A percentile compares a stretch with the other conserved stretches of the same genome.
Evolutionary conservation across 2,797 vertebrate genomes (phyloP).

Genomic region (Muscicapa comitata): DNA sequence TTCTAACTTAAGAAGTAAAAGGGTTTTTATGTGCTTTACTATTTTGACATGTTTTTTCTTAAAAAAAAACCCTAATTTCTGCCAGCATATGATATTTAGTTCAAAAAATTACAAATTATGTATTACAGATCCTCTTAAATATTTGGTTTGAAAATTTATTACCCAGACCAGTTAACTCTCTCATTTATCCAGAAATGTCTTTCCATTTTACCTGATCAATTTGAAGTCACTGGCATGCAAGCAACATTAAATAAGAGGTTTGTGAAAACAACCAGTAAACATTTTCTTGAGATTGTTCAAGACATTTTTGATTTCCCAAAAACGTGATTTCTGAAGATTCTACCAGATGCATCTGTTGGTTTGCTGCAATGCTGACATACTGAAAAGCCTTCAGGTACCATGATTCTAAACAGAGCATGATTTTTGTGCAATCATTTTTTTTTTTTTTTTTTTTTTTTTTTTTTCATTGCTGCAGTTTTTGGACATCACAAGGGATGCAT

Average conservation of each 20-base stretch:
- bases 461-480: neutral
- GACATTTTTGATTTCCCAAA: neutral
- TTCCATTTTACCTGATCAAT: neutral
- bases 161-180: neutral
- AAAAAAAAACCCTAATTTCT: rapidly evolving
- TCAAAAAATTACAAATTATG: neutral
- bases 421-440: neutral
- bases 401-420: neutral
- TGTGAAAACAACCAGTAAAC: neutral
- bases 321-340: neutral
- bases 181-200: neutral
- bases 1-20: neutral
- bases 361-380: neutral
- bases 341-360: neutral
- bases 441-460: too few species aligned
- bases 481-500: rapidly evolving
- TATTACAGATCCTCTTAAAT: neutral
- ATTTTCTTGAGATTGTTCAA: neutral
- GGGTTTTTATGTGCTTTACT: neutral
- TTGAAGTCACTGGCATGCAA: neutral
- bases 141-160: neutral
- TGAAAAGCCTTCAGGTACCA: neutral
- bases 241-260: neutral
- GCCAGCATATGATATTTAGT: neutral
- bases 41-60: neutral